These are phyloP conservation scores for Chamaea fasciata DNA, from an alignment of 2,113 vertebrate species.

Conservation along the genomic window DNA sequence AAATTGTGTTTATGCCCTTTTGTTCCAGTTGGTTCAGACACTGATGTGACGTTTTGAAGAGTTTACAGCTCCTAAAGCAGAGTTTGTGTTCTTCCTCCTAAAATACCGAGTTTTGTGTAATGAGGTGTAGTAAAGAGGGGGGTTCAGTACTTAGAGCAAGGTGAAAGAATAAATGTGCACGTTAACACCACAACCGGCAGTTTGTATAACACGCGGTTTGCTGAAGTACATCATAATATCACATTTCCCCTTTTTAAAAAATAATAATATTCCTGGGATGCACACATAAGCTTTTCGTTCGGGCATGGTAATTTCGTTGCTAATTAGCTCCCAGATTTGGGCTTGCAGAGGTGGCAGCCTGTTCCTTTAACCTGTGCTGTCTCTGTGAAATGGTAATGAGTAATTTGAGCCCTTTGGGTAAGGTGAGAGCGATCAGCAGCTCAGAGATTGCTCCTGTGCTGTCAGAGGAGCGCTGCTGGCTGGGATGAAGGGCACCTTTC, in stretches of 20 bases:
- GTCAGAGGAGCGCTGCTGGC: background rate
- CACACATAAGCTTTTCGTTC: background rate
- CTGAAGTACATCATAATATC: background rate
- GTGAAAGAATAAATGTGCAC: background rate
- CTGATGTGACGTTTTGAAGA: background rate
- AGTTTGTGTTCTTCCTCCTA: background rate
- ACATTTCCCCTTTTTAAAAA: accelerated
- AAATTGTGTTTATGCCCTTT: background rate
- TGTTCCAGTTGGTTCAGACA: accelerated
- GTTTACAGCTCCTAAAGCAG: background rate
- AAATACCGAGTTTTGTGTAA: background rate
- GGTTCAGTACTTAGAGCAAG: background rate
- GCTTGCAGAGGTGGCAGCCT: background rate
- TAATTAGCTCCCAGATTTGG: background rate
- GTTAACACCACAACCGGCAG: background rate
- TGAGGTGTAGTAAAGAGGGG: background rate
- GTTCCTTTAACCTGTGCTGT: background rate
- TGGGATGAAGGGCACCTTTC: background rate
- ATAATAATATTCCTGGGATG: background rate
- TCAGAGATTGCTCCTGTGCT: background rate
- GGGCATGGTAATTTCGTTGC: background rate
- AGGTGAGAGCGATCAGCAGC: background rate
- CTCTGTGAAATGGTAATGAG: background rate
- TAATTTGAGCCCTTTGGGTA: conserved; percentile 1
- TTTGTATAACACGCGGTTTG: accelerated